Evolutionary conservation across 1,140 invertebrate species (phyloP), one percentile per base, ranked within the genome.

Genomic region (Radopholus similis): DNA sequence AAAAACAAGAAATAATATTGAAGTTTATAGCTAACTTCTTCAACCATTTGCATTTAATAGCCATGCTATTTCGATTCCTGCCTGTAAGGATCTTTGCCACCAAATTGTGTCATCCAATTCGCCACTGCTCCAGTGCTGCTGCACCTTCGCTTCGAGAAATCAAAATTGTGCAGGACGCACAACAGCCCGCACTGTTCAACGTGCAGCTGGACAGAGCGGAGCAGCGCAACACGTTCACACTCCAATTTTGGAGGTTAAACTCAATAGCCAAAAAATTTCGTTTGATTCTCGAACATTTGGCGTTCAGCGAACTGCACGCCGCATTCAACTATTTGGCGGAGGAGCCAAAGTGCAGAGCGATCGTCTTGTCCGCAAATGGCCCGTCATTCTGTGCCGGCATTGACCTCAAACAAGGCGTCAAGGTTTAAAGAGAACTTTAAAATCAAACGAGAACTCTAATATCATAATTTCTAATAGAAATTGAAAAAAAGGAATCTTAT

Each of bases 321-420:
- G 94, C 91, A 82, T 96, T 97, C 77, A 80, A 89, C 9, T 81
- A 87, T 30, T 83, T 97, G 35, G 87, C 86, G 68, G 81, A 86
- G 0, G 88, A 93, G 84, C 82, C 87, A 30, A 88, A 93, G 57
- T 95, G 92, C 75, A 86, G 93, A 82, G 89, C 88, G 1, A 86
- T 97, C 56, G 86, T 97, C 18, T 71, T 97, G 5, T 90, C 90
- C 54, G 93, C 87, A 11, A 84, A 87, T 74, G 93, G 92, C 51
- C 90, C 89, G 83, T 77, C 88, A 66, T 95, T 95, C 82, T 89
- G 88, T 76, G 87, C 90, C 71, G 92, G 91, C 89, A 84, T 76
- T 68, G 54, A 73, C 70, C 56, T 58, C 28, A 74, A 78, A 35
- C n/a, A 70, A 13, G 75, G 73, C 11, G 26, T 77, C 37, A 64